Percentiles rank a stretch among this genome's conserved stretches.
Evolutionary conservation across 2,797 vertebrate genomes (phyloP).

Genomic region (Schizopygopsis malacanthus): DNA sequence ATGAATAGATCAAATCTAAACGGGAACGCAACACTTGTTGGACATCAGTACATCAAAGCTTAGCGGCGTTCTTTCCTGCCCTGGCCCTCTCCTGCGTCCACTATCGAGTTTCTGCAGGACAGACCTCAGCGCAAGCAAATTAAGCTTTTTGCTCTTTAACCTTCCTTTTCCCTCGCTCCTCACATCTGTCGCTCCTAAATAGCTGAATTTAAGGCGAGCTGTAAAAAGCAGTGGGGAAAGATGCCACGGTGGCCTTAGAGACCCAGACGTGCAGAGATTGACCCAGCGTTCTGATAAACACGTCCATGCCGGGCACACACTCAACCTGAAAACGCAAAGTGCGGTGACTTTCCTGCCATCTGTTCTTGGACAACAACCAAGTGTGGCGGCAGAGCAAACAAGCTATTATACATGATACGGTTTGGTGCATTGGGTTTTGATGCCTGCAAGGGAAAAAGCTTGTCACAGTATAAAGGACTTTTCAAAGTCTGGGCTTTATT

Average conservation of each 20-base stretch:
- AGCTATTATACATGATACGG: conserved; percentile 38
- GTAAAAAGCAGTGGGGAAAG: conserved; percentile 33
- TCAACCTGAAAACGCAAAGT: conserved; percentile 42
- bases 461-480: conserved; percentile 16
- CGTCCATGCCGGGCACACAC: conserved; percentile 15
- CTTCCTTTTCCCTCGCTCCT: conserved; percentile 26
- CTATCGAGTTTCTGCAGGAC: conserved; percentile 47
- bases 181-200: conserved; percentile 46
- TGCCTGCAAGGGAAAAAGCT: conserved; percentile 17
- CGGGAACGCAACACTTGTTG: conserved; percentile 30
- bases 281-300: conserved; percentile 36
- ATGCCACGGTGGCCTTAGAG: conserved; percentile 34
- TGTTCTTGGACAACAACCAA: conserved; percentile 44
- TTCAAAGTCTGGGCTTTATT: conserved; percentile 23
- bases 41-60: conserved; percentile 53
- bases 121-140: conserved; percentile 40
- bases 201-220: conserved; percentile 16
- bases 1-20: conserved; percentile 45
- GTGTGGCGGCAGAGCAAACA: conserved; percentile 30
- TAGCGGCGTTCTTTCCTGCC: conserved; percentile 2
- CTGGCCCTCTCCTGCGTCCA: conserved; percentile 25
- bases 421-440: conserved; percentile 19
- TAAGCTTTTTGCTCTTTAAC: conserved; percentile 53
- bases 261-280: conserved; percentile 33
- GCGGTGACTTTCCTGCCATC: conserved; percentile 53